Percentiles rank a stretch among this genome's conserved stretches.
Evolutionary conservation across 1,140 invertebrate species (phyloP).

Genomic region (Drosophila grimshawi): DNA sequence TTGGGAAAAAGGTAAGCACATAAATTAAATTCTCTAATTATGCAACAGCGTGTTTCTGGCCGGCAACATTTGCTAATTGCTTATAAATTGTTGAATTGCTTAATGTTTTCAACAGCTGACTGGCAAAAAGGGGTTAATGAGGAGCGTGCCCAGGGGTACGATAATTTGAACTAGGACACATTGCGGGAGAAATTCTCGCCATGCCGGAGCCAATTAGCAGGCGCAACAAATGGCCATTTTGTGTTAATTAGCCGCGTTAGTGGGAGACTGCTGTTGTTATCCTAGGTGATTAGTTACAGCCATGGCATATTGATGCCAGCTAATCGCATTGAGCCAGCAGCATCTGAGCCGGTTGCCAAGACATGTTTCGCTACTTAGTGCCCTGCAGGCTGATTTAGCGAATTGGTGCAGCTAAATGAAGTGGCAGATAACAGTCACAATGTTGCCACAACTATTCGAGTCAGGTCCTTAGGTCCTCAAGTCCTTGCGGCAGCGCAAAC

Average conservation of each 20-base stretch:
- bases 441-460: conserved; percentile 30
- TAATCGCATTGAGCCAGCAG: conserved; percentile 47
- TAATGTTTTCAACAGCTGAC: conserved; percentile 64
- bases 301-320: conserved; percentile 38
- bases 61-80: conserved; percentile 65
- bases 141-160: conserved; percentile 38
- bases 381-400: conserved; percentile 34
- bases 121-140: conserved; percentile 68
- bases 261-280: not conserved
- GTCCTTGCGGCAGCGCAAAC: conserved; percentile 13
- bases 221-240: conserved; percentile 73
- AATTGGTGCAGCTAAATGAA: conserved; percentile 26
- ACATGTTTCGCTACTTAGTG: conserved; percentile 45
- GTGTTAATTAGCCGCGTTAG: conserved; percentile 64
- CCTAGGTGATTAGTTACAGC: conserved; percentile 31
- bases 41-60: conserved; percentile 37
- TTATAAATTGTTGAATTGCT: conserved; percentile 77
- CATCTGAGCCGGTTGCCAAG: conserved; percentile 16
- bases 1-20: conserved; percentile 28
- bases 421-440: conserved; percentile 31
- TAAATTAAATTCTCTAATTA: conserved; percentile 65
- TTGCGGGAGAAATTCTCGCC: not conserved
- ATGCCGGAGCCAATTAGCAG: conserved; percentile 57
- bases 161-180: conserved; percentile 30
- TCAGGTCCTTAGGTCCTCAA: not conserved